Evolutionary conservation across 2,797 vertebrate genomes (phyloP).

Genomic region (Manis crassicaudata): DNA sequence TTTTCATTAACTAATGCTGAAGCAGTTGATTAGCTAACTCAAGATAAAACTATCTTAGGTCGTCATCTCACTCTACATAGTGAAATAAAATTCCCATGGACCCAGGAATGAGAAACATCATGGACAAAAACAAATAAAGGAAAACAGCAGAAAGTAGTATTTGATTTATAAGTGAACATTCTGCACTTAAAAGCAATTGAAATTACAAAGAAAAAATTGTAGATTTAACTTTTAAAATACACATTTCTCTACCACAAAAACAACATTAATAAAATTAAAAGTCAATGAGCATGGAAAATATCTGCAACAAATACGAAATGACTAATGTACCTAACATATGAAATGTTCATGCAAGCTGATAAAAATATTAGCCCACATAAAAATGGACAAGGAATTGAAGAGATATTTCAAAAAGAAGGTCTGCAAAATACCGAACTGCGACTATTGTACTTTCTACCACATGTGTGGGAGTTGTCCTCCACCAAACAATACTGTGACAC

Average conservation of each 20-base stretch:
- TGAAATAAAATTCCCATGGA: neutral
- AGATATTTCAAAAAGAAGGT: neutral
- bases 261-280: neutral
- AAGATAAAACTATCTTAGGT: neutral
- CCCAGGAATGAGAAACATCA: neutral
- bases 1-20: neutral
- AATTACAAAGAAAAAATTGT: neutral
- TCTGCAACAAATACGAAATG: neutral
- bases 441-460: neutral
- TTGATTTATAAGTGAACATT: neutral
- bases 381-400: neutral
- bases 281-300: neutral
- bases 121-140: neutral
- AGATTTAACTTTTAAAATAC: neutral
- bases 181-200: conserved; percentile 35
- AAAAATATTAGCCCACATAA: neutral
- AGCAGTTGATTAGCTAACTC: neutral
- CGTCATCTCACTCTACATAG: neutral
- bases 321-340: neutral
- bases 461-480: neutral
- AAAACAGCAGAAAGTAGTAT: neutral
- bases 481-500: neutral
- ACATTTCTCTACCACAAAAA: neutral
- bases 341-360: neutral
- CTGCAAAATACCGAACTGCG: neutral